Evolutionary conservation across 2,113 vertebrate genomes (phyloP).

Genomic region (Platysteira castanea): DNA sequence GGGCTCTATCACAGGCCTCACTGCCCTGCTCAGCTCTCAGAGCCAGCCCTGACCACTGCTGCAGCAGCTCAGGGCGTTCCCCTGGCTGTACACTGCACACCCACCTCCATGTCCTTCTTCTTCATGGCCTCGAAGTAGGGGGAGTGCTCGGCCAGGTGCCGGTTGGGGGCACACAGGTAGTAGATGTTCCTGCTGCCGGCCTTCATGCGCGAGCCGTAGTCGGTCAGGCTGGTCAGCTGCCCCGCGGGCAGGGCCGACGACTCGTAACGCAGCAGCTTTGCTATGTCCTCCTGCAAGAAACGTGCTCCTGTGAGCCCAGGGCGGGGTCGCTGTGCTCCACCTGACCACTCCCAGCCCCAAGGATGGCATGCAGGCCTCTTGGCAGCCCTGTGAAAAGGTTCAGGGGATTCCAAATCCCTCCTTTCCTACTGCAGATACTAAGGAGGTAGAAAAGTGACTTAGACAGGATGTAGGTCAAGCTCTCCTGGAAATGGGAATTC

Average conservation of each 20-base stretch:
- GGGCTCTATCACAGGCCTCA: not conserved
- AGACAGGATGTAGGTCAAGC: not conserved
- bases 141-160: constrained; percentile 90
- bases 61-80: not conserved
- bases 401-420: not conserved
- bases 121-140: constrained; percentile 97
- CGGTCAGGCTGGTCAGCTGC: constrained; percentile 85
- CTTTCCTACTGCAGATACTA: not conserved
- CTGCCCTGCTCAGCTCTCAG: not conserved
- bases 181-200: constrained; percentile 91
- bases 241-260: constrained; percentile 85
- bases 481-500: not conserved
- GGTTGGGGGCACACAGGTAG: constrained; percentile 91
- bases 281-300: constrained; percentile 87
- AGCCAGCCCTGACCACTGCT: not conserved
- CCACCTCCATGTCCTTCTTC: constrained; percentile 92
- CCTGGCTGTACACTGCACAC: not conserved
- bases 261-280: constrained; percentile 88
- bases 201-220: constrained; percentile 88
- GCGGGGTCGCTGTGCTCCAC: not conserved
- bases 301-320: not conserved
- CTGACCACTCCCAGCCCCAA: not conserved
- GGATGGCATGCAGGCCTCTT: not conserved
- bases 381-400: not conserved
- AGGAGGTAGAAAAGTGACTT: not conserved